These are phyloP conservation scores for Machaerirhynchus nigripectus DNA, from an alignment of 2,113 vertebrate genomes.

Conservation along the genomic window DNA sequence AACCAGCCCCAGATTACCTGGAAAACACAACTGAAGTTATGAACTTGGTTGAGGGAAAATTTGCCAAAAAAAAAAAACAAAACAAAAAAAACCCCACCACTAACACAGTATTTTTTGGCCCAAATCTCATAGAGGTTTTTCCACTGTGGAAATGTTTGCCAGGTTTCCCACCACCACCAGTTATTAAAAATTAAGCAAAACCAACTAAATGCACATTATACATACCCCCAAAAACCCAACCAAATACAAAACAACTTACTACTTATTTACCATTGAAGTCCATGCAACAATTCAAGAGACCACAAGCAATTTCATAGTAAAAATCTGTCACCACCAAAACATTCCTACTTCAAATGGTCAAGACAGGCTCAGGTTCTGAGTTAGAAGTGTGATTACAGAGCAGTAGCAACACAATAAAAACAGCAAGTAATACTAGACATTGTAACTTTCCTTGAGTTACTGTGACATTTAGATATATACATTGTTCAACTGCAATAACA, in stretches of 20 bases:
- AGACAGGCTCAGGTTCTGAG: not conserved
- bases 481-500: not conserved
- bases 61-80: not conserved
- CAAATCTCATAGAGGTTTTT: not conserved
- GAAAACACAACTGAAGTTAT: not conserved
- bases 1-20: not conserved
- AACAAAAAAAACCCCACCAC: no score
- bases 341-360: not conserved
- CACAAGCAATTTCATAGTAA: not conserved
- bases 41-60: not conserved
- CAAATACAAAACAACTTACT: not conserved
- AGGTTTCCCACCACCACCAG: not conserved
- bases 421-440: not conserved
- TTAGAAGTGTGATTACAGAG: not conserved
- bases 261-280: not conserved
- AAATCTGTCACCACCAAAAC: not conserved
- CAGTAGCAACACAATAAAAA: not conserved
- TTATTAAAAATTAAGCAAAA: not conserved
- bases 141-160: not conserved
- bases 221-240: fast-evolving
- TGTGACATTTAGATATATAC: not conserved
- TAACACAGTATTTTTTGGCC: fast-evolving
- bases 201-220: not conserved
- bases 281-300: not conserved
- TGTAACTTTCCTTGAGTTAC: not conserved